phyloP scores from a whole-genome alignment of 2,888 invertebrate genomes.

The Sinohyriopsis cumingii region DNA sequence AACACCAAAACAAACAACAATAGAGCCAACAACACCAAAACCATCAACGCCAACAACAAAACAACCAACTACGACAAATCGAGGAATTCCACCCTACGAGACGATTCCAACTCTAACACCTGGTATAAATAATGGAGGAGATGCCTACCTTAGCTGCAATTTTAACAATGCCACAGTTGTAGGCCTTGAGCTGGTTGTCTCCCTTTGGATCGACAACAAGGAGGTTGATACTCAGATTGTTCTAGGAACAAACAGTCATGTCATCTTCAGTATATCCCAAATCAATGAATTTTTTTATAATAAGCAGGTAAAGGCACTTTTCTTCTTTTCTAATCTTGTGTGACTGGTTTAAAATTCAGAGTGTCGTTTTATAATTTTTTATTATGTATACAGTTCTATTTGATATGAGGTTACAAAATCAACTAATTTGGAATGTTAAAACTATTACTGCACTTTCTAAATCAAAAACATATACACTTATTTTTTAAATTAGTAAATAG shows the following conservation, averaged over 20 bases:
- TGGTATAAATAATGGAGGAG: conserved; percentile 26
- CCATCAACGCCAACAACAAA: conserved; percentile 25
- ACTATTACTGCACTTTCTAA: too few relatives aligned
- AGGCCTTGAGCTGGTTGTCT: conserved; percentile 33
- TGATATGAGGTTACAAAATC: too few relatives aligned
- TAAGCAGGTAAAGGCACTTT: conserved; percentile 32
- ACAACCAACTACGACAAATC: conserved; percentile 25
- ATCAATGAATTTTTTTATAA: conserved; percentile 36
- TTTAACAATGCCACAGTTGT: conserved; percentile 23
- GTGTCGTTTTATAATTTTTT: background rate
- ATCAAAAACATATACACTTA: too few relatives aligned
- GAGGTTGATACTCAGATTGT: conserved; percentile 22
- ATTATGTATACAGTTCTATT: too few relatives aligned
- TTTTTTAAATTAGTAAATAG: too few relatives aligned
- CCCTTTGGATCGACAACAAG: conserved; percentile 29
- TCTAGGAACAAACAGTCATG: conserved; percentile 25
- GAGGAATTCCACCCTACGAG: conserved; percentile 32
- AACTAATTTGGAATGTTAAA: too few relatives aligned
- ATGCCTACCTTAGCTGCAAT: conserved; percentile 39
- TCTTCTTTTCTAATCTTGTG: background rate
- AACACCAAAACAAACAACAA: conserved; percentile 25
- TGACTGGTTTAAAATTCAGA: background rate
- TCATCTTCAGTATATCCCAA: conserved; percentile 33
- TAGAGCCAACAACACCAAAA: conserved; percentile 24
- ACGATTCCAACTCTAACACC: conserved; percentile 26